Base-by-base conservation (phyloP, 2,113 vertebrate species). In the Gnathochromis pfefferi region DNA sequence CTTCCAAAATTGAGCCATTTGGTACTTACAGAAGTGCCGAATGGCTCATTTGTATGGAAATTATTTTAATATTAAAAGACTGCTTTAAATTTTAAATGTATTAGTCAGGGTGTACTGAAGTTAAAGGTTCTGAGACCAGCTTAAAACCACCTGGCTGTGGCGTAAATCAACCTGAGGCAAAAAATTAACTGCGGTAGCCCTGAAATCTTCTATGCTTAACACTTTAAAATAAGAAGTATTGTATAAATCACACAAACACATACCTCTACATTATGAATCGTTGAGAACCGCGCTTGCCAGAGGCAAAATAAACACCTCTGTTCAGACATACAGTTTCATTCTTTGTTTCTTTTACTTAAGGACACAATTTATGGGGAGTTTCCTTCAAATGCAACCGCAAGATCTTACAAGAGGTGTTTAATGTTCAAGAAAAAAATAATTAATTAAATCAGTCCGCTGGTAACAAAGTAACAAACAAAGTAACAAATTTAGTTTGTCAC, bases 41-140 rank as follows among this genome's bases (percentile, higher is more conserved):
- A 73, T 10, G 13, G 13, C 40, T 73, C 8, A 45, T 45, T 73
- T 73, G 3, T 26, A 45, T 3, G 21, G 40, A 73, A 26, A 73
- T 45, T 10, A 73, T 47, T 73, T 73, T 17, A 17, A 73, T 47
- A 47, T 47, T 19, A 75, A 75, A 75, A 70, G 7, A 28, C 14
- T 28, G 23, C 14, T 75, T 73, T 49, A 1, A 75, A 31, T 31
- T 49, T 75, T 47, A 19, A 1, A 78, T 31, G 23, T 78, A 49
- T 78, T 78, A 78, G 9, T 73, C 40, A 28, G 68, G 65, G 13
- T 73, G 8, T 47, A 73, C 6, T 73, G 40, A 73, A 73, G 68
- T 47, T 68, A 87, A 90, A 87, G 58, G 82, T 81, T 73, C 23
- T 84, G 2, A 19, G 38, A 80, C 16, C 51, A 49, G 55, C 38